Evolutionary conservation across 2,797 vertebrate genomes (phyloP), one percentile per base, ranked within the genome.

Genomic region (Notamacropus eugenii): DNA sequence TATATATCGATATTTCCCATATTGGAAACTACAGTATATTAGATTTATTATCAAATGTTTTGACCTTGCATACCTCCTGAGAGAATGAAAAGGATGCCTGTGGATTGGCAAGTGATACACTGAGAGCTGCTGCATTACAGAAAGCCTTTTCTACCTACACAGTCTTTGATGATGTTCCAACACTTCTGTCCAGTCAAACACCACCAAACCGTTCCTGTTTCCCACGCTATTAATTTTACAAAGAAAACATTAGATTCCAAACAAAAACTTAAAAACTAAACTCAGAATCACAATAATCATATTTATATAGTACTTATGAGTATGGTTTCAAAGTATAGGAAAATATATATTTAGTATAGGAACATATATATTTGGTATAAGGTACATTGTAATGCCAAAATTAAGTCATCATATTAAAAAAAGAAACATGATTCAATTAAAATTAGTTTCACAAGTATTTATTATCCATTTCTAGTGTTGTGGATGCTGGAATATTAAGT

Each of bases 91-190:
- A n/a, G n/a, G 19, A 87, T 46, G 40, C 40, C 74, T 6, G 40
- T 74, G 16, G n/a, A 2, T 40, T 22, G 46, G 40, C 10, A 87
- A 27, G 40, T 46, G 0, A 87, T 46, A 50, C 40, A 82, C 24
- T 40, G n/a, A 46, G 6, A 82, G 46, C n/a, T 82, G 2, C 16
- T 46, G 19, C 16, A 87, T 87, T 87, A 87, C 50, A 95, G n/a
- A 94, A 96, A 96, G 90, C 16, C 11, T 93, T 91, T 55, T 31
- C 91, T 58, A 58, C 1, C 34, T 93, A 92, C 16, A 54, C 74
- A 82, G 67, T 28, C 90, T 13, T 22, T 54, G 14, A 93, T 6
- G 27, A 8, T 28, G 56, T 94, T 91, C 50, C 16, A 29, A 34
- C 93, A 94, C 91, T 27, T 54, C 34, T 46, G 46, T 46, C 46